These are phyloP conservation scores for Campoletis sonorensis DNA, from an alignment of 1,140 invertebrate genomes.

Conservation along the genomic window DNA sequence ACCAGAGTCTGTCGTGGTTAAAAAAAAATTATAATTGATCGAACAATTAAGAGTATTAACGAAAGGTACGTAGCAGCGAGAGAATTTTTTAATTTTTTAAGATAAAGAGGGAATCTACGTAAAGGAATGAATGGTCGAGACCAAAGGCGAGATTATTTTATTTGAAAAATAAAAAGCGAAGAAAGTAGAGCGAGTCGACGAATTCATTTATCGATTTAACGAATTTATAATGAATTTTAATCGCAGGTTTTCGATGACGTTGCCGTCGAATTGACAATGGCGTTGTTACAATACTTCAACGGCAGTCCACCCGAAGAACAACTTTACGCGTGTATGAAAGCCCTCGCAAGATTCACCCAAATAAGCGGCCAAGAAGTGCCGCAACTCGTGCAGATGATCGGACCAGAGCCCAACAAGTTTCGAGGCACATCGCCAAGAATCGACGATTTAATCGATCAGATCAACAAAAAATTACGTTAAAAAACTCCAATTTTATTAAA, in stretches of 20 bases:
- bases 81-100: too few species aligned
- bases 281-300: conserved; percentile 92
- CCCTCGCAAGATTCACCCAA: conserved; percentile 87
- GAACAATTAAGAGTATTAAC: neutral
- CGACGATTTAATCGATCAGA: conserved; percentile 87
- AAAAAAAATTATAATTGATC: neutral
- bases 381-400: conserved; percentile 93
- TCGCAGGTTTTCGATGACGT: conserved; percentile 94
- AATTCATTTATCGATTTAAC: too few species aligned
- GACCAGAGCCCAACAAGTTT: conserved; percentile 90
- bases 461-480: conserved; percentile 80
- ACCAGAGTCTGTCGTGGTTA: neutral
- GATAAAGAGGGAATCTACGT: too few species aligned
- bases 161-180: neutral
- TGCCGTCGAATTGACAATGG: conserved; percentile 93
- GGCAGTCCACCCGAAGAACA: conserved; percentile 88
- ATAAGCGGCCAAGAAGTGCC: conserved; percentile 90
- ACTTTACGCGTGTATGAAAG: conserved; percentile 86
- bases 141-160: neutral
- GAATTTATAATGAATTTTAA: neutral
- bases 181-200: too few species aligned
- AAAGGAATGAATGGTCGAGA: neutral
- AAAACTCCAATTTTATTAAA: neutral
- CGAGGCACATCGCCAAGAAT: conserved; percentile 87
- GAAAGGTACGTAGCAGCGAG: neutral